phyloP scores from a whole-genome alignment of 2,113 vertebrate species.

The Elgaria multicarinata region DNA sequence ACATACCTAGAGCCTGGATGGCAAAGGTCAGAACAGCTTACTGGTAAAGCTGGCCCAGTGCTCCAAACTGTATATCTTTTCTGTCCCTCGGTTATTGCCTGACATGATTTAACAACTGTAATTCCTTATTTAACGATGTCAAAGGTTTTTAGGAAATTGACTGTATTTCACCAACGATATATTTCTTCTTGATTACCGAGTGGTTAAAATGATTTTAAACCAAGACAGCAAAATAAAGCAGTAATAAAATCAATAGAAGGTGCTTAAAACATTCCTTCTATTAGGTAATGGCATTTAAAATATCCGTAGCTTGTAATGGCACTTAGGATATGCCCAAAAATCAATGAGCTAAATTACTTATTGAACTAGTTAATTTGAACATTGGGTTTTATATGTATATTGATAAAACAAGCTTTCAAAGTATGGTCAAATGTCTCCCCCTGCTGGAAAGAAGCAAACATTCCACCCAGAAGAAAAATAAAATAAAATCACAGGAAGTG shows the following conservation, averaged over 20 bases:
- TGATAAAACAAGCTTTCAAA: slow-evolving; percentile 79
- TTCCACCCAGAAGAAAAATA: neutral
- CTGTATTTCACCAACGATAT: slow-evolving; percentile 84
- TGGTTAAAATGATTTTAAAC: slow-evolving; percentile 89
- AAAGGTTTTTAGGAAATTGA: slow-evolving; percentile 87
- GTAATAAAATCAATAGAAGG: slow-evolving; percentile 90
- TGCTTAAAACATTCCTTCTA: slow-evolving; percentile 89
- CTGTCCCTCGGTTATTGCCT: slow-evolving; percentile 75
- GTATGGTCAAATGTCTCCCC: slow-evolving; percentile 77
- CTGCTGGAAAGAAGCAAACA: slow-evolving; percentile 69
- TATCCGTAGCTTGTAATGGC: slow-evolving; percentile 88
- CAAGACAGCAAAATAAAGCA: slow-evolving; percentile 89
- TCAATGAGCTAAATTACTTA: slow-evolving; percentile 90
- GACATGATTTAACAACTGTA: slow-evolving; percentile 84
- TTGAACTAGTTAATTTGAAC: slow-evolving; percentile 89
- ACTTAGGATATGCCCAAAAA: slow-evolving; percentile 87
- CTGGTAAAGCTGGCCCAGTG: slow-evolving; percentile 66
- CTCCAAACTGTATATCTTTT: slow-evolving; percentile 74
- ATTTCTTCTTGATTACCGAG: slow-evolving; percentile 88
- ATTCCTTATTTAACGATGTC: slow-evolving; percentile 86
- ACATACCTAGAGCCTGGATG: slow-evolving; percentile 37
- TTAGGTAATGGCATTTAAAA: slow-evolving; percentile 91
- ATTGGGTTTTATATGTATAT: slow-evolving; percentile 86
- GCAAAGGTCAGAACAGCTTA: slow-evolving; percentile 69
- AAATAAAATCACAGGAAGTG: neutral